Base-by-base conservation (phyloP, 2,888 invertebrate species). In the Caenorhabditis auriculariae region DNA sequence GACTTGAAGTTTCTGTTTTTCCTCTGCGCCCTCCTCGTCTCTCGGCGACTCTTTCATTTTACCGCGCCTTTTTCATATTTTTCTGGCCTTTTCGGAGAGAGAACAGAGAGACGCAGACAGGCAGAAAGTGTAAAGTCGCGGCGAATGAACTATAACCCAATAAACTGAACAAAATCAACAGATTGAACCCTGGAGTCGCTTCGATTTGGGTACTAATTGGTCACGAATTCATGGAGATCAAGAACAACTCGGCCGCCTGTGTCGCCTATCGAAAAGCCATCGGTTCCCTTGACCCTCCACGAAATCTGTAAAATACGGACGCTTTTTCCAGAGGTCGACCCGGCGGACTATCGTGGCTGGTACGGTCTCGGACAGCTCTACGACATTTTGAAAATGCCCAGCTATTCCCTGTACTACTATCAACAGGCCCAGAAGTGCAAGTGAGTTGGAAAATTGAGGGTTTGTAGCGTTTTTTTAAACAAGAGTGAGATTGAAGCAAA, bases 321-420 rank as follows among this genome's bases (percentile, higher is more conserved):
- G 17, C 9, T 12, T 41, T 12, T 60, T 85, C 35, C 83, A 91
- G 92, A 94, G 85, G 91, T 94, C 1, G 94, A 95, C 83, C 88
- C 89, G 78, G 87, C 91, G 67, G 95, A 96, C 83, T 95, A 93
- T 81, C 87, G 96, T 67, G 96, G 95, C 1, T 99, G 96, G 96
- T 98, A 98, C 83, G 96, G 96, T 7, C 86, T 98, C 28, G 98
- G 98, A 0, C 96, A 98, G 84, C 91, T 95, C 0, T 98, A 98
- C 81, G 98, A 98, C 85, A 94, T 98, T 71, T 84, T 98, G 44
- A 94, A 95, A 83, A 90, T 96, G 88, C 91, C 91, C 43, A 90
- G 89, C 70, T 96, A 94, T 82, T 91, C 92, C 75, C 87, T 96
- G 62, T 92, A 94, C 83, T 98, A 98, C 83, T 98, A 96, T 82